phyloP scores from a whole-genome alignment of 2,888 invertebrate genomes.

The Stratiomys singularior region DNA sequence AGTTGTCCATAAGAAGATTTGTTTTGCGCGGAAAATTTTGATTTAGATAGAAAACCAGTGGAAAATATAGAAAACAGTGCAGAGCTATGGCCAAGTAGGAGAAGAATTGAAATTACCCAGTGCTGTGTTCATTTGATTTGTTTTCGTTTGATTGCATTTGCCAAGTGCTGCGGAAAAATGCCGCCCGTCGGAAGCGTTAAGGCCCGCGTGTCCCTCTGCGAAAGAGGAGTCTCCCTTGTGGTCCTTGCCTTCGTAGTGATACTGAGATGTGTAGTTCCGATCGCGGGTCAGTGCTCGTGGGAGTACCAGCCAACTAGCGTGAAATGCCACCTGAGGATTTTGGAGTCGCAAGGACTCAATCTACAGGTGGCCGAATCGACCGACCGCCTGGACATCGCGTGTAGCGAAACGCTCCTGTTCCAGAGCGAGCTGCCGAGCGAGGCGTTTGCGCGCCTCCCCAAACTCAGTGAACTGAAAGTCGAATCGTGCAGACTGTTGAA shows the following conservation, averaged over 20 bases:
- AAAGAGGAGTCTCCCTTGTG: not conserved
- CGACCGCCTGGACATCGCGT: conserved; percentile 77
- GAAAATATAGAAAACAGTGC: not conserved
- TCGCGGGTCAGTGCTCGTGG: conserved; percentile 63
- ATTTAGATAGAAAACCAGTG: not conserved
- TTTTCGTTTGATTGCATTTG: not conserved
- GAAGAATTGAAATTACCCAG: not conserved
- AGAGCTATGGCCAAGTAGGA: conserved; percentile 13
- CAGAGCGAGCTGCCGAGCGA: conserved; percentile 78
- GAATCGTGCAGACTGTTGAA: conserved; percentile 83
- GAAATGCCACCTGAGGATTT: conserved; percentile 63
- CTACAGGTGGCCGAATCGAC: conserved; percentile 74
- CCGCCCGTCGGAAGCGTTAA: not conserved
- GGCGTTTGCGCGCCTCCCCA: conserved; percentile 77
- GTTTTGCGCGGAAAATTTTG: not conserved
- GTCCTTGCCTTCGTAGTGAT: not conserved
- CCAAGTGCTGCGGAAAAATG: conserved; percentile 12
- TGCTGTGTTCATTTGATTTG: not conserved
- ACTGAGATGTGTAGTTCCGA: not conserved
- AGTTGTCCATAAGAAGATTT: not conserved
- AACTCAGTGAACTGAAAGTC: conserved; percentile 79
- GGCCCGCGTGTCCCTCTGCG: not conserved
- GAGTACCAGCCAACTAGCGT: conserved; percentile 65
- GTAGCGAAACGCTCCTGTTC: conserved; percentile 80
- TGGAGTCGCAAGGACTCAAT: conserved; percentile 60